A percentile compares a stretch with the other conserved stretches of the same genome.
Evolutionary conservation across 92 coral and sea anemone species (phyloP).

Genomic region (Ricordea florida): DNA sequence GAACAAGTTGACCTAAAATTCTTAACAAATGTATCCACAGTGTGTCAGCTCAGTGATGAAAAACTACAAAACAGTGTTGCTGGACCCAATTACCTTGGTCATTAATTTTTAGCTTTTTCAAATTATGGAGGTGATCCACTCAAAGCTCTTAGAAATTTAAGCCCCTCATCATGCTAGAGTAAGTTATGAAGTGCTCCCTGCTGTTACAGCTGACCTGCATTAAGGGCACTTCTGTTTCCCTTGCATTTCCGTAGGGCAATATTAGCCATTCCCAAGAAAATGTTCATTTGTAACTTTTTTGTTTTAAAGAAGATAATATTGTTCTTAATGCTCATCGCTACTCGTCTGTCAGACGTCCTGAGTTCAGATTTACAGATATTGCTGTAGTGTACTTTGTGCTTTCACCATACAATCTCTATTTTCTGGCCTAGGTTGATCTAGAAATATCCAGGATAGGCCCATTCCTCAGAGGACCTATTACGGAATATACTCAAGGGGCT

Average conservation of each 20-base stretch:
- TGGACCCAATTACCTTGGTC: slow-evolving; percentile 54
- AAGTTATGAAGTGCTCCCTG: slow-evolving; percentile 21
- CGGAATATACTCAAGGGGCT: slow-evolving; percentile 49
- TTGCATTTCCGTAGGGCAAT: slow-evolving; percentile 42
- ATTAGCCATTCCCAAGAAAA: slow-evolving; percentile 25
- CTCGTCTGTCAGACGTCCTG: slow-evolving; percentile 30
- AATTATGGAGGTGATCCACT: slow-evolving; percentile 30
- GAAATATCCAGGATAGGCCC: slow-evolving; percentile 64
- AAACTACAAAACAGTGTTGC: slow-evolving; percentile 49
- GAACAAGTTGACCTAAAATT: slow-evolving; percentile 39
- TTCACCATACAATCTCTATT: slow-evolving; percentile 25
- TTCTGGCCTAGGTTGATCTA: slow-evolving; percentile 46
- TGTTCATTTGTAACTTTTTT: slow-evolving; percentile 49
- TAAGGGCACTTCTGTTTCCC: slow-evolving; percentile 18
- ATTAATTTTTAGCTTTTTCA: background rate
- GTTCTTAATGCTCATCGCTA: slow-evolving; percentile 38
- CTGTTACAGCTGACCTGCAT: slow-evolving; percentile 32
- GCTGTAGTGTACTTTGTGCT: slow-evolving; percentile 41
- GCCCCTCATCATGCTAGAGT: slow-evolving; percentile 22
- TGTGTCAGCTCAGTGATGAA: slow-evolving; percentile 20
- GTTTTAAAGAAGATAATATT: slow-evolving; percentile 33
- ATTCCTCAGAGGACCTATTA: slow-evolving; percentile 52
- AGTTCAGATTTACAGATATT: slow-evolving; percentile 60
- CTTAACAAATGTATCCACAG: slow-evolving; percentile 1
- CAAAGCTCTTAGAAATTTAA: slow-evolving; percentile 25